These are phyloP conservation scores for Platycercus adscitus DNA, from an alignment of 2,113 vertebrate species.

Conservation along the genomic window DNA sequence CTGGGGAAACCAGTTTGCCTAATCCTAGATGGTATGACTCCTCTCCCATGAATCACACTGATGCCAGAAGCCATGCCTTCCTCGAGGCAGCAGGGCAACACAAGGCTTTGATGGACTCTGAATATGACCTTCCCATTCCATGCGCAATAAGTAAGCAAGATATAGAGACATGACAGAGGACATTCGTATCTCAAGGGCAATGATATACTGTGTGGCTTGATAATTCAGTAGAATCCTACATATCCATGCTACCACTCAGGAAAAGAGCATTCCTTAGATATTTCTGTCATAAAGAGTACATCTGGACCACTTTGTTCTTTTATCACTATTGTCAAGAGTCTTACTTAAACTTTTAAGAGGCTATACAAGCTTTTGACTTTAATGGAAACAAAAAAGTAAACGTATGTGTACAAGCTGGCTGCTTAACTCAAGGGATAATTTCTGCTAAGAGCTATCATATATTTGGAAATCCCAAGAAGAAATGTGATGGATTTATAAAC, in stretches of 20 bases:
- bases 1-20: background rate
- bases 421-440: background rate
- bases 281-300: background rate
- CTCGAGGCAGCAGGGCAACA: background rate
- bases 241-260: background rate
- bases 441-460: background rate
- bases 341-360: background rate
- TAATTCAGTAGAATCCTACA: background rate
- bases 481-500: background rate
- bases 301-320: background rate
- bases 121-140: background rate
- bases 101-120: background rate
- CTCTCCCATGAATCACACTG: background rate
- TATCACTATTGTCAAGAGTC: background rate
- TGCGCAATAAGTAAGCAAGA: background rate
- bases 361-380: background rate
- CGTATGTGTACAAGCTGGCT: fast-evolving
- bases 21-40: background rate
- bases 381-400: background rate
- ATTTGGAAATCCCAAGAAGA: background rate
- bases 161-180: background rate
- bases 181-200: background rate
- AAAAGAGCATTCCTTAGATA: background rate
- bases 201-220: background rate
- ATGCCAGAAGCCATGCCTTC: background rate